These are phyloP conservation scores for Notodonta ziczac DNA, from an alignment of 2,888 invertebrate genomes.

Conservation along the genomic window DNA sequence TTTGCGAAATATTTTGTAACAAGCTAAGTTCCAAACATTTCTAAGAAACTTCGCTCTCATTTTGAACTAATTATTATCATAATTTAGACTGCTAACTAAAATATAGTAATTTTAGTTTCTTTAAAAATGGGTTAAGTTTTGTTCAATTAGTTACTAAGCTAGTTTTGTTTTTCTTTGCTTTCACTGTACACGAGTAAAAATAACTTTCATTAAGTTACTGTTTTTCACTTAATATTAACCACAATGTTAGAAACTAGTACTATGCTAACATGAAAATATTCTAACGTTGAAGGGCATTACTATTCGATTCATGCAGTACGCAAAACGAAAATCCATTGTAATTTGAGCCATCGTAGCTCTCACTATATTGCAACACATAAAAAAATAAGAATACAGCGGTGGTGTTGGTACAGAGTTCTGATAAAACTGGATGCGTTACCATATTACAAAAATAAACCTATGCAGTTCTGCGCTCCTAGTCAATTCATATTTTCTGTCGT, in stretches of 20 bases:
- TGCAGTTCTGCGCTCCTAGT: conserved; percentile 42
- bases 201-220: too few species aligned
- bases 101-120: background rate
- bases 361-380: background rate
- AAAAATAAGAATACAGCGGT: background rate
- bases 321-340: conserved; percentile 38
- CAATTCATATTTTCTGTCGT: conserved; percentile 25
- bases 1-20: conserved; percentile 28
- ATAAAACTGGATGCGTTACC: conserved; percentile 19
- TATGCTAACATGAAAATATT: conserved; percentile 49
- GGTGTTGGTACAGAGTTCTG: background rate
- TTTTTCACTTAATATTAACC: too few species aligned
- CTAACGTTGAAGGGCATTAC: conserved; percentile 52
- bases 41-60: background rate
- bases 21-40: conserved; percentile 17
- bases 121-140: background rate
- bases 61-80: background rate
- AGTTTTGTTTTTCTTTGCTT: too few species aligned
- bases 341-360: conserved; percentile 23
- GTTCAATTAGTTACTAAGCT: too few species aligned
- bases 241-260: background rate
- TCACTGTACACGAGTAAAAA: too few species aligned
- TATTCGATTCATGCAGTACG: conserved; percentile 48
- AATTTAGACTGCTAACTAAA: background rate
- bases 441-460: conserved; percentile 40